A percentile compares a stretch with the other conserved stretches of the same genome.
These are phyloP conservation scores for Temnothorax rugatulus DNA, from an alignment of 2,888 invertebrate genomes.

Conservation along the genomic window DNA sequence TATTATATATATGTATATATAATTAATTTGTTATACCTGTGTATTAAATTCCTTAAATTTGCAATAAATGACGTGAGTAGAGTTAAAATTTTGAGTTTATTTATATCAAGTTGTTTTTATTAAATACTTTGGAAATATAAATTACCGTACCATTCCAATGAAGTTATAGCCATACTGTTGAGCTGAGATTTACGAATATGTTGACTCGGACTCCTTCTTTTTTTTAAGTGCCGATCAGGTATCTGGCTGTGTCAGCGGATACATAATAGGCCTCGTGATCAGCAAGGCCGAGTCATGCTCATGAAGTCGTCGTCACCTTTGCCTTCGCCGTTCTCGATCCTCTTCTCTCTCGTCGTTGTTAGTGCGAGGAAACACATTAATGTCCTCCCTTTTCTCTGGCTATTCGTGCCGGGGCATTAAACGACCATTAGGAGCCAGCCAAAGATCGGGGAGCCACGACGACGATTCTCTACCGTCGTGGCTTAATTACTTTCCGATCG, in stretches of 20 bases:
- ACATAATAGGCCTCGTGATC: constrained; percentile 67
- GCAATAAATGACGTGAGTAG: not conserved
- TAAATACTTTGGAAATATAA: not conserved
- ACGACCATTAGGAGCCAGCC: constrained; percentile 58
- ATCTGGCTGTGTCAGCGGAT: constrained; percentile 64
- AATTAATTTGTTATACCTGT: not conserved
- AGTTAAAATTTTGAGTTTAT: not conserved
- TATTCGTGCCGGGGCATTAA: constrained; percentile 57
- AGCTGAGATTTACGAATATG: constrained; percentile 19
- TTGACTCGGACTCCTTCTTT: not conserved
- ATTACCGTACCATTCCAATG: not conserved
- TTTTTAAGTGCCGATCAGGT: constrained; percentile 25
- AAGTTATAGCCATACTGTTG: not conserved
- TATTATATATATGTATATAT: not conserved
- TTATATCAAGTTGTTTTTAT: not conserved
- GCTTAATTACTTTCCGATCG: constrained; percentile 74
- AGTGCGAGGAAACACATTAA: constrained; percentile 51
- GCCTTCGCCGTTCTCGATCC: constrained; percentile 48
- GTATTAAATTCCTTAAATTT: not conserved
- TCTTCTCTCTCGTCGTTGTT: constrained; percentile 23
- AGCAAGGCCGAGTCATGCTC: constrained; percentile 43
- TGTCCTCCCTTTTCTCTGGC: constrained; percentile 35
- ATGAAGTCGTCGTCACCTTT: constrained; percentile 52
- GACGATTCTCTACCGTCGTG: constrained; percentile 59
- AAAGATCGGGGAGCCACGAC: constrained; percentile 63